A percentile compares a stretch with the other conserved stretches of the same genome.
Conservation (phyloP, 2,113 vertebrate species). For the Myotis davidii region DNA sequence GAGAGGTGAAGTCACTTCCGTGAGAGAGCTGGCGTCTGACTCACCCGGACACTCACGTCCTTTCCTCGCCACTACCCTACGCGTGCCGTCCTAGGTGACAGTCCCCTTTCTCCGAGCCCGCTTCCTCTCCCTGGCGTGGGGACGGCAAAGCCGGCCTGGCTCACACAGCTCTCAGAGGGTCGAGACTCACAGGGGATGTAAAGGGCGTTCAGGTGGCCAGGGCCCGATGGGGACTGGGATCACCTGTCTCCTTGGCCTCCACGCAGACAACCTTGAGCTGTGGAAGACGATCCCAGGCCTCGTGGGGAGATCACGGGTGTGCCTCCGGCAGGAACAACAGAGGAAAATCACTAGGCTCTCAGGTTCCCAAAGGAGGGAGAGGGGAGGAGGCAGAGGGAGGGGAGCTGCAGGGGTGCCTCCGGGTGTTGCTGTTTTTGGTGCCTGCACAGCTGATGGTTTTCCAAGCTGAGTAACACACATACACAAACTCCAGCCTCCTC, state of each 20-base stretch:
- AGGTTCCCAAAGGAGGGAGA: not conserved
- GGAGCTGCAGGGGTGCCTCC: not conserved
- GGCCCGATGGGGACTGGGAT: not conserved
- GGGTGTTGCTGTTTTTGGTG: constrained; percentile 83
- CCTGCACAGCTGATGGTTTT: constrained; percentile 80
- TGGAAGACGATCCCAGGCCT: not conserved
- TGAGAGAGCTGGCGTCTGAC: not conserved
- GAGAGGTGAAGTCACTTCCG: not conserved
- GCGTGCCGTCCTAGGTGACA: not conserved
- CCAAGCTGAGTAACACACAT: constrained; percentile 82
- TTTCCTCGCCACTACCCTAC: not conserved
- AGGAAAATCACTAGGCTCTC: constrained; percentile 67
- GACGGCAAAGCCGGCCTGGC: not conserved
- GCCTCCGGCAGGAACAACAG: not conserved
- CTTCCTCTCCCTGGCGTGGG: not conserved
- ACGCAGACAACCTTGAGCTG: not conserved
- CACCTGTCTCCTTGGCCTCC: not conserved
- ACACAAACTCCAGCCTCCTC: constrained; percentile 71
- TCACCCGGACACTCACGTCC: not conserved
- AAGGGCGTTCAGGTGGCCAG: not conserved
- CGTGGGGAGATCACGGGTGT: accelerated
- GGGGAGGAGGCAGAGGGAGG: not conserved
- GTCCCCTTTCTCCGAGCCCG: not conserved
- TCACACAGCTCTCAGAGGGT: not conserved
- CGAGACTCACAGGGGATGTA: not conserved